Conservation (phyloP, 2,113 vertebrate species). For the Rhizomys pruinosus region DNA sequence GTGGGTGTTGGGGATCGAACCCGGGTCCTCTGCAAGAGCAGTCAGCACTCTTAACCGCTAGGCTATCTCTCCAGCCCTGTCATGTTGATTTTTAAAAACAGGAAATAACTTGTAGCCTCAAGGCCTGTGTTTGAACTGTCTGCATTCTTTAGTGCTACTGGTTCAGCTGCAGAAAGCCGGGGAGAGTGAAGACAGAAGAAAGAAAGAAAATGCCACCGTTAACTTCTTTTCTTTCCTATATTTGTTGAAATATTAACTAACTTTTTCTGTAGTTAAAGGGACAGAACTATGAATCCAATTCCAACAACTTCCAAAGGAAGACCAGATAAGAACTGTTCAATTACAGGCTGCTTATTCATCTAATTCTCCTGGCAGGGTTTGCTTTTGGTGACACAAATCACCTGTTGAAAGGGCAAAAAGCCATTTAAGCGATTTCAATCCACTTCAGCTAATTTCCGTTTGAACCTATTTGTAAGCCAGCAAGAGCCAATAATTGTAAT, state of each 20-base stretch:
- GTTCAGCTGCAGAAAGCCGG: conserved; percentile 17
- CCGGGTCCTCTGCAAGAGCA: too few relatives aligned
- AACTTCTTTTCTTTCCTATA: conserved; percentile 14
- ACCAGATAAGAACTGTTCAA: conserved; percentile 75
- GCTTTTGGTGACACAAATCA: conserved; percentile 77
- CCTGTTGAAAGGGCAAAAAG: conserved; percentile 59
- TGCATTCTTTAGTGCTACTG: not conserved
- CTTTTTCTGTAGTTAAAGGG: conserved; percentile 52
- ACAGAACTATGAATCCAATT: conserved; percentile 65
- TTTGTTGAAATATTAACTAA: conserved; percentile 65
- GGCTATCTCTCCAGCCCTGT: too few relatives aligned
- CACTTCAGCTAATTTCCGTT: conserved; percentile 77
- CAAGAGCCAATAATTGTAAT: conserved; percentile 73
- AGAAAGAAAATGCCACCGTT: not conserved
- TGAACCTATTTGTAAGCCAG: conserved; percentile 75
- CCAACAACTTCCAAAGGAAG: conserved; percentile 62
- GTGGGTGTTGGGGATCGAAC: too few relatives aligned
- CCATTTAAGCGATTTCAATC: conserved; percentile 78
- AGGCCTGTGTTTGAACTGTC: not conserved
- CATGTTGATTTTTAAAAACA: not conserved
- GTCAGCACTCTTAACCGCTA: too few relatives aligned
- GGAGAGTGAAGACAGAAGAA: not conserved
- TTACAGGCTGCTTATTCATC: conserved; percentile 78
- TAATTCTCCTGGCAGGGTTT: conserved; percentile 72
- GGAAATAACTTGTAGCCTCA: not conserved